A percentile compares a stretch with the other conserved stretches of the same genome.
Conservation (phyloP, 2,113 vertebrate species). For the Apodemus sylvaticus region DNA sequence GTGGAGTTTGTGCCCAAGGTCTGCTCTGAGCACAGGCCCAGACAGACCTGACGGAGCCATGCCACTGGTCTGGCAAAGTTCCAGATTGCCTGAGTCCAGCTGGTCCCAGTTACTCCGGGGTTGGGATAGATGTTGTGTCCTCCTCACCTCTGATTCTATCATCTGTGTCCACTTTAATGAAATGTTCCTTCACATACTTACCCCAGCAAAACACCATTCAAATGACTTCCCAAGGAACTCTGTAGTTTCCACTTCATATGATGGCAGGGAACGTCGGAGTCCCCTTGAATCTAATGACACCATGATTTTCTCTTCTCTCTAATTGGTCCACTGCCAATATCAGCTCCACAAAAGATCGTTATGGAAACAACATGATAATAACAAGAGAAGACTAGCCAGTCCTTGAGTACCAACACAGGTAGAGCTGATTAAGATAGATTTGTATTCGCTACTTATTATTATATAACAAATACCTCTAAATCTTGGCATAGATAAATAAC, state of each 20-base stretch:
- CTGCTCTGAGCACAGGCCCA: too few species aligned
- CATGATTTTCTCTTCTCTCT: not conserved
- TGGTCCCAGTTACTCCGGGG: too few species aligned
- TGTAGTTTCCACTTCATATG: not conserved
- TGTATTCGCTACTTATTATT: not conserved
- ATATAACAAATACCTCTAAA: not conserved
- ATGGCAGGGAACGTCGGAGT: not conserved
- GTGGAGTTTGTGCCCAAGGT: too few species aligned
- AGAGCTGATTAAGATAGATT: not conserved
- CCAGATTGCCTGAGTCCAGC: too few species aligned
- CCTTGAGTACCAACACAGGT: not conserved
- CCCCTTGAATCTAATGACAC: not conserved
- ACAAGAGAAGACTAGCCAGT: not conserved
- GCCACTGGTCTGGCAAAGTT: too few species aligned
- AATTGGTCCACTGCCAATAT: not conserved
- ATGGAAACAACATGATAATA: not conserved
- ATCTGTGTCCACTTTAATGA: too few species aligned
- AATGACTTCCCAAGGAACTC: too few species aligned
- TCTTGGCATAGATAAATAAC: not conserved
- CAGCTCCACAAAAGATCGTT: not conserved
- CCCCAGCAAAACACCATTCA: too few species aligned
- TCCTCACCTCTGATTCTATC: too few species aligned
- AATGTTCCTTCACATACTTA: too few species aligned
- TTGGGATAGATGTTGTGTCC: too few species aligned
- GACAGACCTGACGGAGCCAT: too few species aligned